Percentiles rank a stretch among this genome's conserved stretches.
Conservation (phyloP, 2,888 invertebrate genomes). For the Alcis repandata region DNA sequence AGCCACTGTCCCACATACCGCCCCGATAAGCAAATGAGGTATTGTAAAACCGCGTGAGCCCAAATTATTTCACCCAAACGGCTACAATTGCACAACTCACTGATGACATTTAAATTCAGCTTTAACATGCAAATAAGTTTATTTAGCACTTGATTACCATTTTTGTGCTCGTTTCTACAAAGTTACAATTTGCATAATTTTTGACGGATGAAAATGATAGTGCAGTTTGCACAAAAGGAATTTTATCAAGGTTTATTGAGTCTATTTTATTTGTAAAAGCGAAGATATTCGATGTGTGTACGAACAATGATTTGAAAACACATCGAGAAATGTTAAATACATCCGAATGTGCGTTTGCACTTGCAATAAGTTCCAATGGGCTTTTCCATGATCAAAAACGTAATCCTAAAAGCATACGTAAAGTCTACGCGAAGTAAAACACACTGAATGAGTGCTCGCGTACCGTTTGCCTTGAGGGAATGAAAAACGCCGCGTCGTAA, state of each 20-base stretch:
- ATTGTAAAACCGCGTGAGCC: slow-evolving; percentile 19
- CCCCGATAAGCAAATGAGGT: slow-evolving; percentile 32
- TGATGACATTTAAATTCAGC: slow-evolving; percentile 37
- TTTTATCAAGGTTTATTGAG: not conserved
- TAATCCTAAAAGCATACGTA: slow-evolving; percentile 17
- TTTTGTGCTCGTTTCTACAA: slow-evolving; percentile 34
- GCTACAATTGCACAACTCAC: slow-evolving; percentile 31
- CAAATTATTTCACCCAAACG: slow-evolving; percentile 28
- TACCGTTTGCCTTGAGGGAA: slow-evolving; percentile 52
- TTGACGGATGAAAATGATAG: slow-evolving; percentile 2
- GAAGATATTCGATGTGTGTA: too few relatives aligned
- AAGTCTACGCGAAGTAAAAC: slow-evolving; percentile 12
- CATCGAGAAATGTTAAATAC: too few relatives aligned
- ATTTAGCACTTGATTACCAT: slow-evolving; percentile 32
- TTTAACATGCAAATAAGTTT: slow-evolving; percentile 44
- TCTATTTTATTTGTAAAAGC: too few relatives aligned
- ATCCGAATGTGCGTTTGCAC: too few relatives aligned
- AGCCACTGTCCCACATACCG: slow-evolving; percentile 19
- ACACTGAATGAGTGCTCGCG: slow-evolving; percentile 18
- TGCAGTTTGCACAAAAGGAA: not conserved
- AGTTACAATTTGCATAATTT: slow-evolving; percentile 29
- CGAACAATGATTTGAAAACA: too few relatives aligned
- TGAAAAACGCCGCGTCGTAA: slow-evolving; percentile 71
- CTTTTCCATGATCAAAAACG: slow-evolving; percentile 10
- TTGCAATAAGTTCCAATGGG: not conserved